Percentiles rank a stretch among this genome's conserved stretches.
These are phyloP conservation scores for Gobionotothen gibberifrons DNA, from an alignment of 2,797 vertebrate genomes.

Conservation along the genomic window DNA sequence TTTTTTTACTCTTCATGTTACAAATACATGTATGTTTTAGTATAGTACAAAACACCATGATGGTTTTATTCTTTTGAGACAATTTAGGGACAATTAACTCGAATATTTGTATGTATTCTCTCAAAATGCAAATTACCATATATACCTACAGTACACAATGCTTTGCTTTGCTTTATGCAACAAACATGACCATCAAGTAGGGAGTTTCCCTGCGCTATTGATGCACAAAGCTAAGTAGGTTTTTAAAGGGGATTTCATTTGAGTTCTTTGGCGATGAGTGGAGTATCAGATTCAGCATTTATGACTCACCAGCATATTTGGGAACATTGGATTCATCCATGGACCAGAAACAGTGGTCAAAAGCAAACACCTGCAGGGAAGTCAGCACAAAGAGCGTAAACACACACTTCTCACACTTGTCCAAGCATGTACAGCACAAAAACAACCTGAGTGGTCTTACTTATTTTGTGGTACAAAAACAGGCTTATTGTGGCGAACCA, in stretches of 20 bases:
- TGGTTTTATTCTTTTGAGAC: conserved; percentile 6
- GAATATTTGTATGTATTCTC: conserved; percentile 22
- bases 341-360: conserved; percentile 99
- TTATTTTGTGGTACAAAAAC: conserved; percentile 33
- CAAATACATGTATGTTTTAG: conserved; percentile 4
- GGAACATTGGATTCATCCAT: conserved; percentile 96
- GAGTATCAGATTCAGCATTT: conserved; percentile 16
- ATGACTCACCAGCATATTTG: conserved; percentile 95
- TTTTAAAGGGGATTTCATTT: conserved; percentile 27
- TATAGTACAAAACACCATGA: neutral
- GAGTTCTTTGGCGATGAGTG: conserved; percentile 36
- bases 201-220: conserved; percentile 29
- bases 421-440: conserved; percentile 49
- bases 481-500: conserved; percentile 34
- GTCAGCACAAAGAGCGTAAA: conserved; percentile 52
- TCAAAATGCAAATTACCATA: conserved; percentile 43
- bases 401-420: conserved; percentile 57
- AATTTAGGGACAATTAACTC: neutral
- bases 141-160: neutral
- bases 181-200: conserved; percentile 21
- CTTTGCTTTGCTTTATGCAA: conserved; percentile 55
- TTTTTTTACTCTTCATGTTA: neutral
- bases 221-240: conserved; percentile 35
- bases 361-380: conserved; percentile 93
- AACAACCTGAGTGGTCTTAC: conserved; percentile 22